Evolutionary conservation across 1,140 invertebrate genomes (phyloP).

Genomic region (Ceratitis capitata): DNA sequence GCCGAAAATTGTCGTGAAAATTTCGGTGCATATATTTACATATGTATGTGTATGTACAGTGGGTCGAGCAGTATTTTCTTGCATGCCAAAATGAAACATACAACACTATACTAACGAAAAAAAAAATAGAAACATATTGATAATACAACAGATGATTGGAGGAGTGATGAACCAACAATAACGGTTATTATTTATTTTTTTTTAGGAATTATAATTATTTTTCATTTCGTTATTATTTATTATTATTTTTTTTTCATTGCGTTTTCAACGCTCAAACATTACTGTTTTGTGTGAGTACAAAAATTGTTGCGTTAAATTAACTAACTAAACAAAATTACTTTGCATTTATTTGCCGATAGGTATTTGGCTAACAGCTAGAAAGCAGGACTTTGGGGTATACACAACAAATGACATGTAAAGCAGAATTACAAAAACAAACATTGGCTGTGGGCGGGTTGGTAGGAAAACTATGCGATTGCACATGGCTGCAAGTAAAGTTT

Average conservation of each 20-base stretch:
- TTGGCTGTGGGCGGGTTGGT: background rate
- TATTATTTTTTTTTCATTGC: background rate
- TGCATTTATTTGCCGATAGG: background rate
- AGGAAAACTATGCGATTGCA: background rate
- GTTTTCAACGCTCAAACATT: background rate
- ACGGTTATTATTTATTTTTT: background rate
- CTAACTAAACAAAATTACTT: constrained; percentile 33
- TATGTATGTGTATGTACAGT: background rate
- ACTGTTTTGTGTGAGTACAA: constrained; percentile 21
- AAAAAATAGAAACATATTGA: background rate
- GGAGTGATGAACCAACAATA: background rate
- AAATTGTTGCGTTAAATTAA: constrained; percentile 6
- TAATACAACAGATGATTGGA: background rate
- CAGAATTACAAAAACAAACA: constrained; percentile 30
- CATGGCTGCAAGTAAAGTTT: constrained; percentile 31
- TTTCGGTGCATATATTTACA: background rate
- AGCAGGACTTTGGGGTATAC: background rate
- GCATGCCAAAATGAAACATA: constrained; percentile 21
- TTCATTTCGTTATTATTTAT: background rate
- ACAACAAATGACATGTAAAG: constrained; percentile 7
- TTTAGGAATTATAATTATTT: background rate
- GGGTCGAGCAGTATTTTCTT: background rate
- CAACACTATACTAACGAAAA: background rate
- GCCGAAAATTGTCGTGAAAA: background rate
- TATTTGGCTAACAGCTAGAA: background rate